phyloP scores from a whole-genome alignment of 1,140 invertebrate species.

The Lordiphosa collinella region DNA sequence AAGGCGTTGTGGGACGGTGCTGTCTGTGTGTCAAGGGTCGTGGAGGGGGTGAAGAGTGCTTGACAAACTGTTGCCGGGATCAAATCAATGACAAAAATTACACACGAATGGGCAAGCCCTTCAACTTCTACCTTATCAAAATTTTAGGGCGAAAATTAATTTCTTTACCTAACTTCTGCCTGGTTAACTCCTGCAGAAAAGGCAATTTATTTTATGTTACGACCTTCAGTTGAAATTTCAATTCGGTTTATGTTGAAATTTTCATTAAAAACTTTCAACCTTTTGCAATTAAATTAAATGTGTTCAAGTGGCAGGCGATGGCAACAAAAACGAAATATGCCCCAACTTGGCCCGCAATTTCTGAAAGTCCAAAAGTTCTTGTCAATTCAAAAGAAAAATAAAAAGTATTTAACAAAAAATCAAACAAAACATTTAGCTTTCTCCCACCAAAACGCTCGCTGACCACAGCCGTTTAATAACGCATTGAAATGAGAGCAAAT shows the following conservation, averaged over 20 bases:
- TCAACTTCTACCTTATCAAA: constrained; percentile 15
- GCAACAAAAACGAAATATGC: background rate
- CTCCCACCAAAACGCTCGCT: background rate
- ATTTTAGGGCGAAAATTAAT: constrained; percentile 35
- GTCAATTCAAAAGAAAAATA: constrained; percentile 27
- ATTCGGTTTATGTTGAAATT: constrained; percentile 24
- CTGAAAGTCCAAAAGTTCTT: constrained; percentile 6
- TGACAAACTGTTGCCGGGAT: constrained; percentile 58
- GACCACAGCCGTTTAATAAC: constrained; percentile 38
- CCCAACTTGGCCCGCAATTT: background rate
- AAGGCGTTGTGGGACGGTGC: constrained; percentile 35
- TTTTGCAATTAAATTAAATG: constrained; percentile 45
- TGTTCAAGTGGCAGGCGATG: constrained; percentile 2
- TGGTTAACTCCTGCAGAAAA: constrained; percentile 33
- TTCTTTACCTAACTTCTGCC: constrained; percentile 39
- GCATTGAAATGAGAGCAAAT: constrained; percentile 57
- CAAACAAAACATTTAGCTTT: constrained; percentile 34
- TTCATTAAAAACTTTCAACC: constrained; percentile 27
- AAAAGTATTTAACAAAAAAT: constrained; percentile 64
- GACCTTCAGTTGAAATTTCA: constrained; percentile 41
- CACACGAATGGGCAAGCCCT: constrained; percentile 57
- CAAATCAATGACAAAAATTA: constrained; percentile 68
- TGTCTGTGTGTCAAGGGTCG: constrained; percentile 38
- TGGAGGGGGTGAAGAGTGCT: constrained; percentile 35
- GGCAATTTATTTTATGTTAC: constrained; percentile 42